phyloP scores from a whole-genome alignment of 2,797 vertebrate species.

The Sebastes vulpes region DNA sequence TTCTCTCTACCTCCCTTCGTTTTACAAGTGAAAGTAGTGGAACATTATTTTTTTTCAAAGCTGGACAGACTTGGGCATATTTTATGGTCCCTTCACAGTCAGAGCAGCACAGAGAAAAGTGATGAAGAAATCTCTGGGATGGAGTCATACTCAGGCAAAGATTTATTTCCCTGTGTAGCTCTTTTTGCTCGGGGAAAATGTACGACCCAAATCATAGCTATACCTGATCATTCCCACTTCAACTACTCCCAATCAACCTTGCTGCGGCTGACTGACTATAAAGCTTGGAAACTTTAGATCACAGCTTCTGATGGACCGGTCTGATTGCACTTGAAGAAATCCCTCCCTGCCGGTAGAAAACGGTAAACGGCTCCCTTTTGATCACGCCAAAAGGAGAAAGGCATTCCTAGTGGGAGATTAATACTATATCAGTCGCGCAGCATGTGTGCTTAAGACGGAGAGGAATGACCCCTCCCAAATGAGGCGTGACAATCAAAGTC shows the following conservation, averaged over 20 bases:
- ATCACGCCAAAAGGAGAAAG: conserved; percentile 47
- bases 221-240: conserved; percentile 51
- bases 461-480: conserved; percentile 69
- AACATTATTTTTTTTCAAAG: conserved; percentile 54
- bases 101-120: conserved; percentile 39
- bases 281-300: conserved; percentile 62
- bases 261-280: conserved; percentile 18
- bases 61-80: conserved; percentile 67
- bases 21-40: conserved; percentile 79
- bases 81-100: conserved; percentile 68
- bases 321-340: conserved; percentile 45
- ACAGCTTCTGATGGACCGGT: conserved; percentile 36
- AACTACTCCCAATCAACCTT: conserved; percentile 46
- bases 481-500: conserved; percentile 80
- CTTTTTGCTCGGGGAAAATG: conserved; percentile 39
- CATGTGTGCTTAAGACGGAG: conserved; percentile 50
- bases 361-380: conserved; percentile 45
- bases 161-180: conserved; percentile 46
- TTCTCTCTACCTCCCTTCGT: conserved; percentile 56
- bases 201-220: conserved; percentile 17
- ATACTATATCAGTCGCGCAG: conserved; percentile 51
- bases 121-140: conserved; percentile 65
- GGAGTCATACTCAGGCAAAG: conserved; percentile 47
- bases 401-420: conserved; percentile 30
- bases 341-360: neutral